Base-by-base conservation (phyloP, 2,888 invertebrate genomes). In the Hydrotaea diabolus region DNA sequence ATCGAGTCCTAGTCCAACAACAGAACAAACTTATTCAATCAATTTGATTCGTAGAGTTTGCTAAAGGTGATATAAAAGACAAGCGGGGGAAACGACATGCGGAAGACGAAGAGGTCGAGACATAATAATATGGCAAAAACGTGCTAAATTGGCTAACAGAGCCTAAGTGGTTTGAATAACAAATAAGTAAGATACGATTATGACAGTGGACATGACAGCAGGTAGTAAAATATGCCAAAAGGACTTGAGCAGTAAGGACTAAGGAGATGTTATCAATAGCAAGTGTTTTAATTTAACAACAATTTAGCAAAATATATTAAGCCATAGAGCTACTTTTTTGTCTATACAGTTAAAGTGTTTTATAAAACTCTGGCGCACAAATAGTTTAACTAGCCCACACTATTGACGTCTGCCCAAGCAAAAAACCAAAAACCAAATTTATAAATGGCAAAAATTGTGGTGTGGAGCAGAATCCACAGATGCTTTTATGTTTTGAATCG, bases 111-210 rank as follows among this genome's bases (percentile, higher is more conserved):
- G 36, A 36, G 19, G 21, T 15, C 62, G 8, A 43, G 46, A 13
- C 23, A 15, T 69, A 69, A 46, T 46, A 69, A 46, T 46, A 79
- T 72, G 64, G 36, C 71, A 26, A 72, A 76, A 76, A 83, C 79
- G 82, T 83, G 79, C 72, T 66, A 72, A 79, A 83, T 79, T 83
- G 64, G 72, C 79, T 73, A 57, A 79, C 69, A 64, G 19, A n/a
- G 53, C 31, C 53, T 43, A 76, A 79, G 72, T 72, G 72, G 31
- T 43, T 62, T 13, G 78, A 75, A 82, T 82, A 75, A 55, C 55
- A 82, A 82, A 71, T 75, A 79, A 11, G 21, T 71, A 19, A 71
- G 49, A 13, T 64, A 17, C 11, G 39, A 73, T 53, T 53, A 53
- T 72, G 66, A 66, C 66, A 66, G 43, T 59, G 59, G 59, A 23